Percentiles rank a stretch among this genome's conserved stretches.
Evolutionary conservation across 2,888 invertebrate species (phyloP).

Genomic region (Autographa pulchrina): DNA sequence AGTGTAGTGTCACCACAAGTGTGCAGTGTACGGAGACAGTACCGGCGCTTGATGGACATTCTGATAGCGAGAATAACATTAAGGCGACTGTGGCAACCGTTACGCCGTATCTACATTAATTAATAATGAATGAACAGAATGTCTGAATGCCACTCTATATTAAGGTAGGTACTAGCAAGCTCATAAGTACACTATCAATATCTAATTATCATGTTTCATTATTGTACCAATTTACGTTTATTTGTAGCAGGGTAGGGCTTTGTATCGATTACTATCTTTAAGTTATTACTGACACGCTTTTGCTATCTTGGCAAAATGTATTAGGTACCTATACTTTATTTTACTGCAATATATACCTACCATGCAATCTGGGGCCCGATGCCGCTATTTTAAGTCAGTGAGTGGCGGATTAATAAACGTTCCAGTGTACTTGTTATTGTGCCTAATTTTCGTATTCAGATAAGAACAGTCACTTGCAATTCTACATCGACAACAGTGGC

Average conservation of each 20-base stretch:
- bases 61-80: conserved; percentile 53
- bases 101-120: conserved; percentile 55
- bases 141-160: conserved; percentile 61
- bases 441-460: too few species aligned
- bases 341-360: background rate
- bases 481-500: too few species aligned
- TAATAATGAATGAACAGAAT: conserved; percentile 60
- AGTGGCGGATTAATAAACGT: too few species aligned
- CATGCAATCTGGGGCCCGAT: too few species aligned
- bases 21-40: conserved; percentile 33
- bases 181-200: conserved; percentile 73
- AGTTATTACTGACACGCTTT: background rate
- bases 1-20: conserved; percentile 30
- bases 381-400: too few species aligned
- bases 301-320: background rate
- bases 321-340: background rate
- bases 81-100: conserved; percentile 46
- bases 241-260: conserved; percentile 36
- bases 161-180: conserved; percentile 73
- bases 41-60: conserved; percentile 39
- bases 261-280: conserved; percentile 1
- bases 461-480: too few species aligned
- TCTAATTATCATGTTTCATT: conserved; percentile 64
- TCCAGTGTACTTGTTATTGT: too few species aligned
- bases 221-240: conserved; percentile 62